Evolutionary conservation across 1,140 invertebrate genomes (phyloP).

Genomic region (Papilio glaucus): DNA sequence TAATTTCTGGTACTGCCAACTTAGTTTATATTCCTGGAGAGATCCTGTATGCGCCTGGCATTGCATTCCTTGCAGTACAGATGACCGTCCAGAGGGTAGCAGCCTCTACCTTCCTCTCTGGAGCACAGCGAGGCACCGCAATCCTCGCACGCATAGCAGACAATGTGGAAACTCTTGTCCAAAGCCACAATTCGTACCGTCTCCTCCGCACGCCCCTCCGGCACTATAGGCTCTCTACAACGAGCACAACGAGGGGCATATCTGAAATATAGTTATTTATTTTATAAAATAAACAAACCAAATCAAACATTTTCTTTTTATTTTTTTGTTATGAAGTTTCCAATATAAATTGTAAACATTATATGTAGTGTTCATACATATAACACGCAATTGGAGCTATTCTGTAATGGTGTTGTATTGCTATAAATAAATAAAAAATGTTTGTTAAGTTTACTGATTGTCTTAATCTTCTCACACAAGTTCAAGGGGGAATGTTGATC

Average conservation of each 20-base stretch:
- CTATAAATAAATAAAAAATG: too few relatives aligned
- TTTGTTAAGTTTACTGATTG: too few relatives aligned
- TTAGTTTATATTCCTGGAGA: slow-evolving; percentile 89
- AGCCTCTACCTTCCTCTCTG: slow-evolving; percentile 96
- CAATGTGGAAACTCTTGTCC: slow-evolving; percentile 97
- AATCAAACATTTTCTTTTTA: too few relatives aligned
- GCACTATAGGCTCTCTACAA: slow-evolving; percentile 97
- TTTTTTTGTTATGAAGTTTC: background rate
- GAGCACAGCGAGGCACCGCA: slow-evolving; percentile 96
- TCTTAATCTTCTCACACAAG: too few relatives aligned
- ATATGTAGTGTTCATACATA: too few relatives aligned
- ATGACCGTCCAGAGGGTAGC: slow-evolving; percentile 98
- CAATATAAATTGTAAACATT: too few relatives aligned
- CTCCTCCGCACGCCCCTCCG: slow-evolving; percentile 96
- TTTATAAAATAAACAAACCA: too few relatives aligned
- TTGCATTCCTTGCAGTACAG: slow-evolving; percentile 98
- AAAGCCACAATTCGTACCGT: slow-evolving; percentile 98
- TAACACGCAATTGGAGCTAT: too few relatives aligned
- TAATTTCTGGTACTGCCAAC: too few relatives aligned
- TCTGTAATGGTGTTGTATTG: too few relatives aligned
- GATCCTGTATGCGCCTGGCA: slow-evolving; percentile 92
- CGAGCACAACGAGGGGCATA: slow-evolving; percentile 98
- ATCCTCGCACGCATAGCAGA: slow-evolving; percentile 99
- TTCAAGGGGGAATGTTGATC: too few relatives aligned
- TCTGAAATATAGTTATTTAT: slow-evolving; percentile 47